phyloP scores from a whole-genome alignment of 2,797 vertebrate genomes.

The Falco novaeseelandiae region DNA sequence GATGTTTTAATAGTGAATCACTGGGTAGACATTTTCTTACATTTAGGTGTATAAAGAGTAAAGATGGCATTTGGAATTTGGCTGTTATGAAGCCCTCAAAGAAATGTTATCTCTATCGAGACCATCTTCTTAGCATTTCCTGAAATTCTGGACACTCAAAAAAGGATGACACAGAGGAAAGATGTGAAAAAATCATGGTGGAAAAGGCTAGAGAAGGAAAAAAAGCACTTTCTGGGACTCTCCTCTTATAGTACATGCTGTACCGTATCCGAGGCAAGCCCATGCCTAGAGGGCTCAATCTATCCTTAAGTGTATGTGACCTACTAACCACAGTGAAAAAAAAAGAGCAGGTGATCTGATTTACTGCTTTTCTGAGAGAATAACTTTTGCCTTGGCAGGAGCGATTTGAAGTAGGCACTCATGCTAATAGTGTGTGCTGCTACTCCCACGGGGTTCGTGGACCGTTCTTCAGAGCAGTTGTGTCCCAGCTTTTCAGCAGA shows the following conservation, averaged over 20 bases:
- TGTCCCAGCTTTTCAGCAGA: neutral
- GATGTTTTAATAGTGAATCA: neutral
- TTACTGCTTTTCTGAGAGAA: neutral
- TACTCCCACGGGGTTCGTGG: neutral
- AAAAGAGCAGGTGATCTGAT: constrained; percentile 36
- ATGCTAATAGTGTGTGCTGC: neutral
- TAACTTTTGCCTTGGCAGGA: neutral
- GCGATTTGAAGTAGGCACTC: neutral
- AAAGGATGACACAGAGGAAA: neutral
- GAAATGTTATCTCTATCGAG: neutral
- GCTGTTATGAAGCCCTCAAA: neutral
- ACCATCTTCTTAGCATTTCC: neutral
- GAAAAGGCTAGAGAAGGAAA: neutral
- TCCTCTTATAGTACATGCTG: neutral
- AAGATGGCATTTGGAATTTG: neutral
- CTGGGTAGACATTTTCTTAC: neutral
- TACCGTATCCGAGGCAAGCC: neutral
- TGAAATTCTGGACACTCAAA: neutral
- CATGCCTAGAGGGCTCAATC: constrained; percentile 10
- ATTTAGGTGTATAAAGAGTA: neutral
- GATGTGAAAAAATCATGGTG: neutral
- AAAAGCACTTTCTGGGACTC: neutral
- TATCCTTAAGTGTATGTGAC: constrained; percentile 25
- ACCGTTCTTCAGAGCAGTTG: neutral
- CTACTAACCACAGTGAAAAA: constrained; percentile 12